A percentile compares a stretch with the other conserved stretches of the same genome.
Evolutionary conservation across 2,888 invertebrate species (phyloP).

Genomic region (Drosophila quinaria): DNA sequence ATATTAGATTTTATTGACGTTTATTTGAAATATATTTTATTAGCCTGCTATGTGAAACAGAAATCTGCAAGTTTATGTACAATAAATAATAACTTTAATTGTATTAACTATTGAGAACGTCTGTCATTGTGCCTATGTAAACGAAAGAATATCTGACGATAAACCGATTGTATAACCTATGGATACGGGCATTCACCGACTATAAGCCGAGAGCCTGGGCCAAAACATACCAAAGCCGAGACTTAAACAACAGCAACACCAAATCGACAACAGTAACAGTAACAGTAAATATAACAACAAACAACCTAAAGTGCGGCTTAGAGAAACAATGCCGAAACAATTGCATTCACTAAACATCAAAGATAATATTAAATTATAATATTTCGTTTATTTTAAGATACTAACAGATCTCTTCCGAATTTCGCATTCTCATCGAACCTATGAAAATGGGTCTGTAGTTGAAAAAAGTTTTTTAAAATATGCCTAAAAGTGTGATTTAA

Average conservation of each 20-base stretch:
- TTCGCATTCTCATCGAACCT: background rate
- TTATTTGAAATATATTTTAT: background rate
- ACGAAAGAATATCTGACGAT: conserved; percentile 62
- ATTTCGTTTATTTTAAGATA: background rate
- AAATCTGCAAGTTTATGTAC: conserved; percentile 32
- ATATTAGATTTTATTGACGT: background rate
- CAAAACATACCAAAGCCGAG: conserved; percentile 31
- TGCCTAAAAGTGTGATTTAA: background rate
- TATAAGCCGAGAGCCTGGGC: conserved; percentile 41
- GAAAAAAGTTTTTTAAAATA: no score
- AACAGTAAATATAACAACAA: conserved; percentile 5
- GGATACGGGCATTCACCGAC: conserved; percentile 42
- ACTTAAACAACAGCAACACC: conserved; percentile 32
- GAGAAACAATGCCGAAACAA: background rate
- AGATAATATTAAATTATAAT: background rate
- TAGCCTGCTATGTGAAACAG: background rate
- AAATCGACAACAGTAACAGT: conserved; percentile 15
- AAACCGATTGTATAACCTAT: conserved; percentile 50
- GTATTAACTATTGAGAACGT: conserved; percentile 45
- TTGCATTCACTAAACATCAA: background rate
- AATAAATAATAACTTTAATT: conserved; percentile 4
- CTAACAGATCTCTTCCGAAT: conserved; percentile 1
- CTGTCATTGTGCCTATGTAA: conserved; percentile 75
- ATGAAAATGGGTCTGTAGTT: background rate
- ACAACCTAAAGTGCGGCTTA: conserved; percentile 1